Percentiles rank a stretch among this genome's conserved stretches.
Conservation (phyloP, 1,140 invertebrate species). For the Campoletis sonorensis region DNA sequence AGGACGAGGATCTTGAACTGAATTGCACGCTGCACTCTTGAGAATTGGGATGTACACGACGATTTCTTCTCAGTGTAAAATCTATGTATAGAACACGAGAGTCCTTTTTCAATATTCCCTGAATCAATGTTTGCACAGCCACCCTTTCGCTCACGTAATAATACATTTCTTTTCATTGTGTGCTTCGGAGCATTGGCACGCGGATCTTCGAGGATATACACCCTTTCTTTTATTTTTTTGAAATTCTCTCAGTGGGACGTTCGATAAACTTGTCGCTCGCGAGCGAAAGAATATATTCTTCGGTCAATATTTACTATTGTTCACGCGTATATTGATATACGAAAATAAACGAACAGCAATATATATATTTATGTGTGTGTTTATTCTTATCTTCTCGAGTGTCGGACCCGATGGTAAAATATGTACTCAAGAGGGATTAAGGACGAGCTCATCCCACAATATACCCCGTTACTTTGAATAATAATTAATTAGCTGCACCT, state of each 20-base stretch:
- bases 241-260: not conserved
- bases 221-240: not conserved
- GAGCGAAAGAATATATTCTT: no score
- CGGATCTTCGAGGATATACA: not conserved
- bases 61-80: not conserved
- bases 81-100: not conserved
- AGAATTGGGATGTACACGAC: not conserved
- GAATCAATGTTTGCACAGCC: slow-evolving; percentile 17
- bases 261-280: not conserved
- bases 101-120: slow-evolving; percentile 22
- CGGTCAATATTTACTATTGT: not conserved
- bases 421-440: slow-evolving; percentile 35
- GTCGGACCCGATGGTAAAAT: not conserved
- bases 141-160: not conserved
- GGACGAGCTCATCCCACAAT: slow-evolving; percentile 34
- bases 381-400: slow-evolving; percentile 22
- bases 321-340: slow-evolving; percentile 4
- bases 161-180: slow-evolving; percentile 2
- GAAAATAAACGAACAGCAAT: not conserved
- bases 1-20: no score
- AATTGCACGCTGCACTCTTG: no score
- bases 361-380: slow-evolving; percentile 4
- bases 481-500: slow-evolving; percentile 69
- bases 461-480: slow-evolving; percentile 67
- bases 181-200: not conserved